phyloP scores from a whole-genome alignment of 2,797 vertebrate species.

The Vireo griseus region DNA sequence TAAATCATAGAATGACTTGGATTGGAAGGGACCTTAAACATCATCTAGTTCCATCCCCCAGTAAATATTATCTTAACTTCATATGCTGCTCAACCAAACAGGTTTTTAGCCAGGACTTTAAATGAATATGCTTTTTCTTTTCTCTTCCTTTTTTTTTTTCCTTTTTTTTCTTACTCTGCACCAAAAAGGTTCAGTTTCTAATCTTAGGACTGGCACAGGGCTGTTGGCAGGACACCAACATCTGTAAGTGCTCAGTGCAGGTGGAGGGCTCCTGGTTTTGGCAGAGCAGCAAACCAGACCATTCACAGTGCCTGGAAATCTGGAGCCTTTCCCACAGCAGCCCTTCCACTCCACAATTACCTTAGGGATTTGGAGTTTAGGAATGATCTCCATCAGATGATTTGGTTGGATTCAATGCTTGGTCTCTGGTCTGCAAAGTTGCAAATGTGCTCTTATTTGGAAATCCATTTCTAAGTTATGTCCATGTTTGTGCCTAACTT shows the following conservation, averaged over 20 bases:
- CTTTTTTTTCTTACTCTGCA: neutral
- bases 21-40: neutral
- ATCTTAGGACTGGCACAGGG: neutral
- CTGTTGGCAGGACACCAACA: neutral
- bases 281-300: neutral
- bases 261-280: neutral
- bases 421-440: neutral
- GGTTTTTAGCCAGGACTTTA: neutral
- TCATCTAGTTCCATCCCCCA: neutral
- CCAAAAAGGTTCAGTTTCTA: neutral
- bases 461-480: neutral
- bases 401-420: neutral
- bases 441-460: neutral
- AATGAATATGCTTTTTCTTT: neutral
- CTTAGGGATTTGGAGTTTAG: neutral
- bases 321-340: neutral
- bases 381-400: neutral
- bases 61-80: neutral
- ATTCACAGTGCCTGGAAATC: neutral
- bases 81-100: neutral
- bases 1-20: neutral
- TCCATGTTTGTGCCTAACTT: neutral
- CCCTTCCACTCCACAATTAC: neutral
- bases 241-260: neutral
- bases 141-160: neutral